Evolutionary conservation across 2,797 vertebrate genomes (phyloP), one percentile per base, ranked within the genome.

Genomic region (Tolypeutes matacus): DNA sequence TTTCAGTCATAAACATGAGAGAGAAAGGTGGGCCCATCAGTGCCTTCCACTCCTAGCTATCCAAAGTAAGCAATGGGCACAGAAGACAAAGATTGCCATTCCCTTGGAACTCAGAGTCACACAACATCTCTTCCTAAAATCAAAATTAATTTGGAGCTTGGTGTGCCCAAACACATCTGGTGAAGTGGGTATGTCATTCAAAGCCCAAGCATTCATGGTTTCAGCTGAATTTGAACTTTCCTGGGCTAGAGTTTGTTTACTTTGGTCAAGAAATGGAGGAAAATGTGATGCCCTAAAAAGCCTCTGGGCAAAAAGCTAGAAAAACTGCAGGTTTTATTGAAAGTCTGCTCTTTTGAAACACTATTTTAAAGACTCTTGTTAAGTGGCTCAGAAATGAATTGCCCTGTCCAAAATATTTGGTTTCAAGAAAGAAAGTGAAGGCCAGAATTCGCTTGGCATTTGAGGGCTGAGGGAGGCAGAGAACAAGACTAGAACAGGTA

Each of bases 301-400:
- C 29, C 13, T 81, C 81, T 70, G 72, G 20, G 49, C 53, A 76
- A 60, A 93, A 83, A 80, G 20, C 58, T 70, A 13, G 39, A 69
- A 67, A 67, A 25, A 70, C n/a, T 46, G 6, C n/a, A 64, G 60
- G 34, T 84, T 34, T 93, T 87, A 58, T 27, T 85, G 77, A 94
- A 67, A 94, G 62, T 65, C 56, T 67, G 12, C 27, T 84, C 58
- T 89, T 88, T 62, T 69, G n/a, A 92, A 87, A 86, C 13, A 92
- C 36, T 21, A 25, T 83, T 91, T 92, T n/a, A 97, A 96, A 87
- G 46, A 94, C 42, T 76, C 9, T 80, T 94, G 29, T 86, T 95
- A 94, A 88, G 80, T 92, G 81, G 10, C 72, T 93, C 93, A 87
- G 42, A 87, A 53, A 75, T 53, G 31, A 87, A 93, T 53, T 31